A percentile compares a stretch with the other conserved stretches of the same genome.
Conservation (phyloP, 2,888 invertebrate genomes). For the Eurois occulta region DNA sequence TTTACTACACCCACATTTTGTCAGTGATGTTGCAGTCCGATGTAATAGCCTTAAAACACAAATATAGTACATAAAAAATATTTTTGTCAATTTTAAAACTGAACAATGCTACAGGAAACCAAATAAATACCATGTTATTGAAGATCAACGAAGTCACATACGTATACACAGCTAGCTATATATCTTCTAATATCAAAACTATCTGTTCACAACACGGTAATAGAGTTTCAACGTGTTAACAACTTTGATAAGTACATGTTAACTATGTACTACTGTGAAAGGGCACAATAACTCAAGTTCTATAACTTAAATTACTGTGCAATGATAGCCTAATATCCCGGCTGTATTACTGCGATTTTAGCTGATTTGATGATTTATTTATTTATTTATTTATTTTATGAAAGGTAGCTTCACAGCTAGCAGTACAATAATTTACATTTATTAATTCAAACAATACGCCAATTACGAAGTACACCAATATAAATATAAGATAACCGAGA, state of each 20-base stretch:
- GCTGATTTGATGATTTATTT: too few species aligned
- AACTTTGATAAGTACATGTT: constrained; percentile 4
- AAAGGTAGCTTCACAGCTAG: too few species aligned
- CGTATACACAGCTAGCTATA: neutral
- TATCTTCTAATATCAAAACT: neutral
- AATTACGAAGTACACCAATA: too few species aligned
- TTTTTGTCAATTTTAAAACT: neutral
- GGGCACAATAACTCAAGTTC: neutral
- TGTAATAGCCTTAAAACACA: neutral
- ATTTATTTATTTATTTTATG: too few species aligned
- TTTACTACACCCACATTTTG: neutral
- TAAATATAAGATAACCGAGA: too few species aligned
- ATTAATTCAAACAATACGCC: too few species aligned
- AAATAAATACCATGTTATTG: neutral
- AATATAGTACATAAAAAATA: too few species aligned
- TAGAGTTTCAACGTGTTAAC: constrained; percentile 10
- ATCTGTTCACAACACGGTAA: constrained; percentile 9
- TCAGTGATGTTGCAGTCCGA: neutral
- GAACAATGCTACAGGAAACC: neutral
- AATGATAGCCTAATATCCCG: neutral
- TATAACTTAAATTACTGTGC: neutral
- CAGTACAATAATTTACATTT: too few species aligned
- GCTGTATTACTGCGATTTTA: too few species aligned
- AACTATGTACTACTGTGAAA: neutral
- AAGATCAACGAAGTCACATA: neutral